Base-by-base conservation (phyloP, 1,140 invertebrate species). In the Lucilia sericata region DNA sequence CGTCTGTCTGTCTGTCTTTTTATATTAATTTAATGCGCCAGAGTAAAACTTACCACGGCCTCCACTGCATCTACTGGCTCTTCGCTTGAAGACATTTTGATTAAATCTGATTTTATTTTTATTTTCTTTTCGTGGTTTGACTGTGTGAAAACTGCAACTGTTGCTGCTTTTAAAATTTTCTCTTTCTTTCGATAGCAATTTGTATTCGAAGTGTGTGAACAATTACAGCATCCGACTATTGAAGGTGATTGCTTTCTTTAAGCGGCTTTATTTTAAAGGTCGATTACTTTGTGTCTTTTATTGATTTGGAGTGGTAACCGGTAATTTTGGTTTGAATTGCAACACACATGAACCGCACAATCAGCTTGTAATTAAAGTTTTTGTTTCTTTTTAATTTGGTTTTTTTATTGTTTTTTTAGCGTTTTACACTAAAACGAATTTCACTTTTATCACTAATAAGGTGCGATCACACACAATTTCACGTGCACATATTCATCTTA, bases 161-260 rank as follows among this genome's bases (percentile, higher is more conserved):
- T 17, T 21, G 65, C 7, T 21, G 19, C n/a, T 21, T 70, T 70
- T 21, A n/a, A 21, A 19, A 12, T 70, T 70, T 70, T 70, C 65
- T 70, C 65, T 25, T 19, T 70, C n/a, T 21, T 60, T 60, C 13
- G 55, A 25, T 25, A 8, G 65, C 21, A 25, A 21, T 21, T 25
- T 70, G 65, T 19, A 25, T 70, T 2, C 12, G 65, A n/a, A 55
- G 7, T 70, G n/a, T 25, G 65, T 70, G 65, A 25, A 70, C 10
- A 70, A 70, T 70, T 70, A 70, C 65, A 70, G 65, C 65, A 70
- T 70, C 65, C 55, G 55, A n/a, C 13, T 60, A 60, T n/a, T 2
- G 14, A 21, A 70, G 19, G 65, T 70, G 65, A 70, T 10, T 70
- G 8, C n/a, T 21, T 65, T 70, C 2, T 70, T 10, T 70, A 21